Conservation (phyloP, 1,140 invertebrate genomes). For the Pseudomyrmex pallidus region DNA sequence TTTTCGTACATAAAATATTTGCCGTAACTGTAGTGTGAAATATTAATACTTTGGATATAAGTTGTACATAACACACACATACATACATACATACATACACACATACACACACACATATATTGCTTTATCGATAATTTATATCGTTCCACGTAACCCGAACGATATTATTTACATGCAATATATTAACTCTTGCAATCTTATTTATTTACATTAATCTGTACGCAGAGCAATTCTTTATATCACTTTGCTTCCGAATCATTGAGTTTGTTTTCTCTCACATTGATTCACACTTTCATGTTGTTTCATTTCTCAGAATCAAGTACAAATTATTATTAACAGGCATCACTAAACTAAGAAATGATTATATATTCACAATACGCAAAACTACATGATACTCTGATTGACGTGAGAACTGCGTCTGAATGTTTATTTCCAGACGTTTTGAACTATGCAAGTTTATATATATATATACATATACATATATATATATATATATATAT, state of each 20-base stretch:
- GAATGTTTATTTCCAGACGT: slow-evolving; percentile 55
- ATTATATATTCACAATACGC: slow-evolving; percentile 29
- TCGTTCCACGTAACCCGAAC: slow-evolving; percentile 67
- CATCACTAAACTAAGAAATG: slow-evolving; percentile 58
- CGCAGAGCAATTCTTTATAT: slow-evolving; percentile 73
- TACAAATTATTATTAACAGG: slow-evolving; percentile 67
- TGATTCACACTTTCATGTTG: slow-evolving; percentile 74
- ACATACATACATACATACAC: too few relatives aligned
- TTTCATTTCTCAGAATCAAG: slow-evolving; percentile 76
- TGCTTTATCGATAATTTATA: neutral
- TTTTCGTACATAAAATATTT: neutral
- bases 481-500: slow-evolving; percentile 3
- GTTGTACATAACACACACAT: slow-evolving; percentile 49
- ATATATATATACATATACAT: slow-evolving; percentile 23
- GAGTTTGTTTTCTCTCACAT: slow-evolving; percentile 72
- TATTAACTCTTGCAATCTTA: slow-evolving; percentile 72
- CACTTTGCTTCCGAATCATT: slow-evolving; percentile 76
- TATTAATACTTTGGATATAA: slow-evolving; percentile 71
- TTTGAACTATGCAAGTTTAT: slow-evolving; percentile 56
- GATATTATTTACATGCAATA: slow-evolving; percentile 68
- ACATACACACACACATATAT: too few relatives aligned
- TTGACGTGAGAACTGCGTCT: slow-evolving; percentile 68
- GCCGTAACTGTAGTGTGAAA: slow-evolving; percentile 72
- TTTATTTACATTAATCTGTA: slow-evolving; percentile 76
- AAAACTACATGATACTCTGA: slow-evolving; percentile 44